Evolutionary conservation across 2,797 vertebrate species (phyloP).

Genomic region (Protosalanx chinensis): DNA sequence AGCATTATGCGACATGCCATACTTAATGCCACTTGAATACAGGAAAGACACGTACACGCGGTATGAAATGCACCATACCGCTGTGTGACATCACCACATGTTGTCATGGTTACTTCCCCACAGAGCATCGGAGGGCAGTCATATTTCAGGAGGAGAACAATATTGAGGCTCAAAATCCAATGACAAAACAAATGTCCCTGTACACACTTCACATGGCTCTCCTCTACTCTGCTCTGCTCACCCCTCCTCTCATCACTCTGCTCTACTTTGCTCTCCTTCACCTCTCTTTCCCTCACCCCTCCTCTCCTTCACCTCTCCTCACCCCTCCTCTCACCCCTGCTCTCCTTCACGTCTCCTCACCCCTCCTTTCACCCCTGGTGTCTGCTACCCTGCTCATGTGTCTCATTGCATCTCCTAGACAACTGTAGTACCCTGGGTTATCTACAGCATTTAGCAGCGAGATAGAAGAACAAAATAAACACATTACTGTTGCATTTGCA

Average conservation of each 20-base stretch:
- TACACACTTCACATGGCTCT: background rate
- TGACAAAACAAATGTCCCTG: slow-evolving; percentile 15
- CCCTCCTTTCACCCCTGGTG: background rate
- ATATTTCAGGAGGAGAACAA: slow-evolving; percentile 21
- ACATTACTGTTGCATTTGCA: too few relatives aligned
- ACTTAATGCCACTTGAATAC: background rate
- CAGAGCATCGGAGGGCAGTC: slow-evolving; percentile 9
- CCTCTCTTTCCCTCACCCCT: too few relatives aligned
- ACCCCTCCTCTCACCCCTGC: background rate
- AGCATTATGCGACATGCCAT: background rate
- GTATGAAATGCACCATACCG: slow-evolving; percentile 23
- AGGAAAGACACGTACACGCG: background rate
- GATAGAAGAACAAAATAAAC: too few relatives aligned
- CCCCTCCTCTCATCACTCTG: too few relatives aligned
- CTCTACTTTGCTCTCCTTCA: too few relatives aligned
- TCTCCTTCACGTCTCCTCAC: too few relatives aligned
- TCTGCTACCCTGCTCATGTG: background rate
- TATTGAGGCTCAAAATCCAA: slow-evolving; percentile 25
- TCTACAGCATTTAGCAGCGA: too few relatives aligned
- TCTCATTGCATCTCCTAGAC: background rate
- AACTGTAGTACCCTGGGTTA: too few relatives aligned
- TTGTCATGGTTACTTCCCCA: slow-evolving; percentile 46
- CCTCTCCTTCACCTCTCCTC: too few relatives aligned
- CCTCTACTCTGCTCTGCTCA: background rate
- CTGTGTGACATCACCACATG: slow-evolving; percentile 32